These are phyloP conservation scores for Oryzias sinensis DNA, from an alignment of 2,797 vertebrate genomes.

Conservation along the genomic window DNA sequence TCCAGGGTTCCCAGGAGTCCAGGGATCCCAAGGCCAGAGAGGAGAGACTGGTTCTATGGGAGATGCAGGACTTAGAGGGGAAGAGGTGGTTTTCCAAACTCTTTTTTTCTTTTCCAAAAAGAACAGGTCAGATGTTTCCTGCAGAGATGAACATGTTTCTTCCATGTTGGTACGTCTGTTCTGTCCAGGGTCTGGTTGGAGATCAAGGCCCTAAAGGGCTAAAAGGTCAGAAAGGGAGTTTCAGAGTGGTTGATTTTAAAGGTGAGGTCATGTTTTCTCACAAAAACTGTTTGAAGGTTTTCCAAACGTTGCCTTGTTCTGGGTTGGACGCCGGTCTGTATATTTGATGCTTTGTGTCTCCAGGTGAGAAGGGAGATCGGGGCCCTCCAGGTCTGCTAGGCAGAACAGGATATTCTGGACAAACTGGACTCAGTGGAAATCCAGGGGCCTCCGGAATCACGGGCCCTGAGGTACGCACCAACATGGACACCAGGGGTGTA, in stretches of 20 bases:
- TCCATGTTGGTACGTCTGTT: background rate
- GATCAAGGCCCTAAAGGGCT: constrained; percentile 62
- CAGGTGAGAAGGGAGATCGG: constrained; percentile 64
- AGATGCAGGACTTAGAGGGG: constrained; percentile 45
- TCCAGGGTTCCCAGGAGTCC: constrained; percentile 41
- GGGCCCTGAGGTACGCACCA: constrained; percentile 56
- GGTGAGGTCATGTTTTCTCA: constrained; percentile 49
- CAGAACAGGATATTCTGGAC: constrained; percentile 54
- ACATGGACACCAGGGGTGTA: background rate
- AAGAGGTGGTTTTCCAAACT: constrained; percentile 42
- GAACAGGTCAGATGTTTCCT: background rate
- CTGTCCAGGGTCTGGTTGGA: constrained; percentile 66
- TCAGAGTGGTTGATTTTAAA: constrained; percentile 43
- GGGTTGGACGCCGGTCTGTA: background rate
- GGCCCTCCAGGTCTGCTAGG: constrained; percentile 57
- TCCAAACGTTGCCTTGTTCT: background rate
- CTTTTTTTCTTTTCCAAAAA: too few relatives aligned
- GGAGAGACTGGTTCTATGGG: constrained; percentile 60
- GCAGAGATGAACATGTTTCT: too few relatives aligned
- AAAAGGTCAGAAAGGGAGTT: constrained; percentile 75
- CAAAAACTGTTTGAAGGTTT: background rate
- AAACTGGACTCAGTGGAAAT: constrained; percentile 50
- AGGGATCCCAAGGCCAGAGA: constrained; percentile 43
- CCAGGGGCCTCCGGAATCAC: constrained; percentile 53
- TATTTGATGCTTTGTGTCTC: background rate